These are phyloP conservation scores for Actinia equina DNA, from an alignment of 64 coral and sea anemone species.

Conservation along the genomic window DNA sequence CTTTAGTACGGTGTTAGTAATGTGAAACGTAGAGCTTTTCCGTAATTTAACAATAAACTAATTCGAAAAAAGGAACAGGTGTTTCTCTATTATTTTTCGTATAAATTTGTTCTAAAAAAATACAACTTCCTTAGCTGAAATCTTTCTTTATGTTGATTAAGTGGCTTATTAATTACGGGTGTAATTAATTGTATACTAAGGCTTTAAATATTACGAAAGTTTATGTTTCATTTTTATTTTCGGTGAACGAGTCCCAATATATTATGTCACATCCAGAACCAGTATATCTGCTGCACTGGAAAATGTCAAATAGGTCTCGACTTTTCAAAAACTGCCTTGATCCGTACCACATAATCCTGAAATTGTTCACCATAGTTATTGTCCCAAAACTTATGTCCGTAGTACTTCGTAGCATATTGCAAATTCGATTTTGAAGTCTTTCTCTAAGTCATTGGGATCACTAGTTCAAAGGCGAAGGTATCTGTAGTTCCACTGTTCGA, in stretches of 20 bases:
- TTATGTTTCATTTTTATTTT: not conserved
- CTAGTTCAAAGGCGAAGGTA: slow-evolving; percentile 81
- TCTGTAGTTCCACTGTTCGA: slow-evolving; percentile 66
- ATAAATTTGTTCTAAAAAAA: not conserved
- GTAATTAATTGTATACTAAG: no score
- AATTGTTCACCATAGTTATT: slow-evolving; percentile 90
- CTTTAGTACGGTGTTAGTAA: not conserved
- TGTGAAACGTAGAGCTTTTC: not conserved
- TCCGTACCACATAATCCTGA: slow-evolving; percentile 64
- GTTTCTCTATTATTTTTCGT: not conserved
- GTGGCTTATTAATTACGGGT: no score
- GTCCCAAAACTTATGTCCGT: slow-evolving; percentile 85
- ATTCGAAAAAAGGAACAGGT: not conserved
- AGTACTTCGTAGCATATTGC: slow-evolving; percentile 78
- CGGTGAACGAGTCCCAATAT: not conserved
- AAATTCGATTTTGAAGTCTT: slow-evolving; percentile 88
- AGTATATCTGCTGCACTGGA: slow-evolving; percentile 9
- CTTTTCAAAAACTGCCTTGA: slow-evolving; percentile 28
- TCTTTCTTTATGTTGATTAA: no score
- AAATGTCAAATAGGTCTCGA: slow-evolving; percentile 11
- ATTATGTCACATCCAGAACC: slow-evolving; percentile 14
- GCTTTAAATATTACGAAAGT: not conserved
- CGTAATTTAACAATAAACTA: not conserved
- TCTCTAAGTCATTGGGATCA: slow-evolving; percentile 54
- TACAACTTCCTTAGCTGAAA: no score